Evolutionary conservation across 2,888 invertebrate species (phyloP).

Genomic region (Hemithea aestivaria): DNA sequence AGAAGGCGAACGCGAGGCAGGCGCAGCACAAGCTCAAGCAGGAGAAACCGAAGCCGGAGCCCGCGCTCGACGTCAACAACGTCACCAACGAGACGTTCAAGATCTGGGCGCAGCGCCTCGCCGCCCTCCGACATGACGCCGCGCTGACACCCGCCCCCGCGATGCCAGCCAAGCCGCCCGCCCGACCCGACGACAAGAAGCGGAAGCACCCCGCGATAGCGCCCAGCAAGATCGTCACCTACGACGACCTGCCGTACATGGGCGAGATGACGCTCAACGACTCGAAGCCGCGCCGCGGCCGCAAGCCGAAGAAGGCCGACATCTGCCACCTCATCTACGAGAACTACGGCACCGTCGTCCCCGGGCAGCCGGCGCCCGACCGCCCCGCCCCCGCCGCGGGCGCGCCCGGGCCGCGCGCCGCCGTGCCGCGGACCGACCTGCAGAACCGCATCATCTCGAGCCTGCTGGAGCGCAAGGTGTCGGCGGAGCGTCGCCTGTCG

Average conservation of each 20-base stretch:
- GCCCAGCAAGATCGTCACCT: constrained; percentile 81
- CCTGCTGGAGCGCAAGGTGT: constrained; percentile 83
- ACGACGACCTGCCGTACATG: constrained; percentile 93
- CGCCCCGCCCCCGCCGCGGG: constrained; percentile 54
- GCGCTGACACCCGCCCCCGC: constrained; percentile 36
- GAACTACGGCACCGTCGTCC: constrained; percentile 92
- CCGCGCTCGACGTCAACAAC: constrained; percentile 57
- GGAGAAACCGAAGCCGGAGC: constrained; percentile 60
- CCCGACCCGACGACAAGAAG: constrained; percentile 53
- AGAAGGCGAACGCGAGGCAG: constrained; percentile 66
- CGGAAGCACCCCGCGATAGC: constrained; percentile 63
- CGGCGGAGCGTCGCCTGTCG: constrained; percentile 77
- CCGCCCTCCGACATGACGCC: constrained; percentile 83
- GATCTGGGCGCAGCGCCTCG: constrained; percentile 87
- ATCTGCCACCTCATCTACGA: constrained; percentile 95
- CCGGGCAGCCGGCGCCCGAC: constrained; percentile 83
- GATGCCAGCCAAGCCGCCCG: constrained; percentile 34
- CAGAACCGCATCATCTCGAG: constrained; percentile 85
- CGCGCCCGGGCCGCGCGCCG: constrained; percentile 37
- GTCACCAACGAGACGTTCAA: constrained; percentile 83
- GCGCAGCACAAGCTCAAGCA: constrained; percentile 42
- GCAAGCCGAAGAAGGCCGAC: constrained; percentile 95
- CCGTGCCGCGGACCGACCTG: constrained; percentile 79
- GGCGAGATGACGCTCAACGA: constrained; percentile 94
- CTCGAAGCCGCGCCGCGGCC: constrained; percentile 89